Evolutionary conservation across 2,113 vertebrate genomes (phyloP).

Genomic region (Osmerus mordax): DNA sequence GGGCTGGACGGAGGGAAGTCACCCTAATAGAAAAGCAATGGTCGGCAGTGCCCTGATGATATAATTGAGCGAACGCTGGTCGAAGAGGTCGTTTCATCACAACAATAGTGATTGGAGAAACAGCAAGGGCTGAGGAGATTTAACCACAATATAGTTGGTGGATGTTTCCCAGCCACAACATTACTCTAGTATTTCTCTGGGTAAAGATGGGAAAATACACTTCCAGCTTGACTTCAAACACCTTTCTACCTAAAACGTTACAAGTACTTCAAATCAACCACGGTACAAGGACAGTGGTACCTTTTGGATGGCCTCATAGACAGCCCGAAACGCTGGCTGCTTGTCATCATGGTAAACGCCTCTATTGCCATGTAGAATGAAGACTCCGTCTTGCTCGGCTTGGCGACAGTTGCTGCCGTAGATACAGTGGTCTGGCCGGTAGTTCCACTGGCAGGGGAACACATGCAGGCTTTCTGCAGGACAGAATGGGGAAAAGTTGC

Average conservation of each 20-base stretch:
- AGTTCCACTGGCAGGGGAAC: conserved; percentile 96
- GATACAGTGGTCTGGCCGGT: conserved; percentile 95
- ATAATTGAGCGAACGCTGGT: conserved; percentile 38
- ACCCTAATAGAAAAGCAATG: conserved; percentile 52
- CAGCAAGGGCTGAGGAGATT: neutral
- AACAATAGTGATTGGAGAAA: conserved; percentile 23
- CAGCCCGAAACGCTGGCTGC: conserved; percentile 88
- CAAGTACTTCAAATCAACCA: too few species aligned
- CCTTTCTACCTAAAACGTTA: too few species aligned
- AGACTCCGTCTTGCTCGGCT: conserved; percentile 87
- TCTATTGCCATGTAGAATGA: conserved; percentile 95
- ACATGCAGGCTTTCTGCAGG: conserved; percentile 86
- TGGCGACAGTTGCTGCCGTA: conserved; percentile 93
- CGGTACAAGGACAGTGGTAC: conserved; percentile 63
- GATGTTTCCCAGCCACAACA: too few species aligned
- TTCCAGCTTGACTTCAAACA: too few species aligned
- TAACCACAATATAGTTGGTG: neutral
- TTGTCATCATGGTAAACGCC: conserved; percentile 96
- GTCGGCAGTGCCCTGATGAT: conserved; percentile 51
- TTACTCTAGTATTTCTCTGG: too few species aligned
- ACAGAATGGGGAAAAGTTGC: neutral
- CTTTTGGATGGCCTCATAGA: conserved; percentile 87
- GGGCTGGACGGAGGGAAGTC: conserved; percentile 31
- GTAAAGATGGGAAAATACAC: too few species aligned
- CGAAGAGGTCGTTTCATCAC: conserved; percentile 30